Base-by-base conservation (phyloP, 1,140 invertebrate species). In the Antheraea pernyi region DNA sequence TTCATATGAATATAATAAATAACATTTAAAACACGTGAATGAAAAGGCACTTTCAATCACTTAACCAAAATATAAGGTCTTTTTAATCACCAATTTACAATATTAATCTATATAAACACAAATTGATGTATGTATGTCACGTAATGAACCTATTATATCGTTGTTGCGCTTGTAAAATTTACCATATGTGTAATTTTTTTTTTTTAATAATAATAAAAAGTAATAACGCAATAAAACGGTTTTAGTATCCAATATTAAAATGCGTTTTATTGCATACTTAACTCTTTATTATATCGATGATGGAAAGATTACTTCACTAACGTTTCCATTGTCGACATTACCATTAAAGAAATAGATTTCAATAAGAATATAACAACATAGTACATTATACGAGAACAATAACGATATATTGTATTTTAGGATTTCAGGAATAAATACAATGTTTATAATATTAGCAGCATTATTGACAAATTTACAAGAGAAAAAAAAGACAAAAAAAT, bases 21-120 rank as follows among this genome's bases (percentile, higher is more conserved):
- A 76, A 71, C 71, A 70, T 75, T 74, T 74, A 75, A 68, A 77
- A 65, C 37, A 48, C 59, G 72, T 74, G 69, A 72, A 76, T 74
- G 71, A 75, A 73, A 81, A 81, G 76, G 79, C 79, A 77, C 74
- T 72, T 73, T 76, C 69, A 68, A 74, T 62, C 66, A 58, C 63
- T 59, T 37, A 37, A 59, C 65, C 65, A 59, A 65, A 46, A 67
- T 59, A 59, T 19, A 18, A 67, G 10, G 19, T 37, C 22, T 19
- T 22, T 60, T 16, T 61, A 61, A 61, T 61, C 9, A 22, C 16
- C 16, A 6, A 30, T 36, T 60, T 61, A 61, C 19, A 22, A 61
- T 36, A 9, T 61, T 61, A 16, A 61, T 61, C 60, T 61, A 53
- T 53, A 53, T 53, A 13, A 53, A 53, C 46, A 53, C 5, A 53